Percentiles rank a stretch among this genome's conserved stretches.
These are phyloP conservation scores for Pandemis corylana DNA, from an alignment of 2,888 invertebrate genomes.

Conservation along the genomic window DNA sequence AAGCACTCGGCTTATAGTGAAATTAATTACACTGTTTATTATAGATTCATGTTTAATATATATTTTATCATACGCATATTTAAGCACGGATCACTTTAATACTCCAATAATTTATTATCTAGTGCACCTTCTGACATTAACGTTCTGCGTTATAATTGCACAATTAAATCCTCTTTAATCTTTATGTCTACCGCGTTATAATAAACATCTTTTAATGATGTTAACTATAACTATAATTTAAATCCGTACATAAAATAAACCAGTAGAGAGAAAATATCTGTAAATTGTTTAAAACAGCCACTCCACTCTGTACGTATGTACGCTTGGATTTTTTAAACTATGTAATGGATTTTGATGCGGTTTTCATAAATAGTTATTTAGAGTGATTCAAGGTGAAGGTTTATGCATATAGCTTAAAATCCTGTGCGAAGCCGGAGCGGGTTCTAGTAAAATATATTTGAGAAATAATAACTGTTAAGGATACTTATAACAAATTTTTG, in stretches of 20 bases:
- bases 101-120: conserved; percentile 7
- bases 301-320: too few species aligned
- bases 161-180: conserved; percentile 9
- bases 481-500: too few species aligned
- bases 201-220: conserved; percentile 9
- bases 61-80: conserved; percentile 18
- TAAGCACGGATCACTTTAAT: conserved; percentile 22
- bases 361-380: too few species aligned
- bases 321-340: too few species aligned
- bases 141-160: background rate
- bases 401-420: too few species aligned
- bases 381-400: too few species aligned
- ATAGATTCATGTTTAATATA: conserved; percentile 8
- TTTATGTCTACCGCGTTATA: conserved; percentile 5
- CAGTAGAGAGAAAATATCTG: too few species aligned
- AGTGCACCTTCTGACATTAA: conserved; percentile 6
- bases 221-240: conserved; percentile 2
- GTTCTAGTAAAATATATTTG: too few species aligned
- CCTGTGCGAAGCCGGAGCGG: too few species aligned
- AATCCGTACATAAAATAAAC: background rate
- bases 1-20: conserved; percentile 11
- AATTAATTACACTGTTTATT: conserved; percentile 30
- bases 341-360: too few species aligned
- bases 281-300: too few species aligned
- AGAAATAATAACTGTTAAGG: too few species aligned